Evolutionary conservation across 2,888 invertebrate genomes (phyloP).

Genomic region (Amblyjoppa proteus): DNA sequence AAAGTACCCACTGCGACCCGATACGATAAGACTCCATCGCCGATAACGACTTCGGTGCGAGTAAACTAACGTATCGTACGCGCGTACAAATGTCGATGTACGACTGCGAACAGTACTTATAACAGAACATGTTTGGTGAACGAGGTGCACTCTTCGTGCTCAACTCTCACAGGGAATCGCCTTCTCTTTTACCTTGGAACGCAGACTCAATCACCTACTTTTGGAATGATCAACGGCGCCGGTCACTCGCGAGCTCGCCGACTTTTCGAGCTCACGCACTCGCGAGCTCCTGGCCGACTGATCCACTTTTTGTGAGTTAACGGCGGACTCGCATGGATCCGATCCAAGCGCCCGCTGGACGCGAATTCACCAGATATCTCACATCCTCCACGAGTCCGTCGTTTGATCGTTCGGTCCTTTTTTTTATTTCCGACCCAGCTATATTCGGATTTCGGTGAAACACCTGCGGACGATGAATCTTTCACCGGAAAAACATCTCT

Average conservation of each 20-base stretch:
- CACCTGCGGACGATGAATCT: too few species aligned
- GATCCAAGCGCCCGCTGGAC: not conserved
- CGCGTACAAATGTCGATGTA: not conserved
- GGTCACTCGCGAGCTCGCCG: slow-evolving; percentile 50
- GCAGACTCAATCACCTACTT: slow-evolving; percentile 69
- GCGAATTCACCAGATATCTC: slow-evolving; percentile 11
- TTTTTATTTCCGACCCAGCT: not conserved
- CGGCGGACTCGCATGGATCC: slow-evolving; percentile 44
- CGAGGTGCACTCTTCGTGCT: slow-evolving; percentile 45
- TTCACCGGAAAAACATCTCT: too few species aligned
- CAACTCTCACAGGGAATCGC: slow-evolving; percentile 51
- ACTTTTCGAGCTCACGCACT: slow-evolving; percentile 55
- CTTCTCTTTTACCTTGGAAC: slow-evolving; percentile 65
- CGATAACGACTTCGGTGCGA: slow-evolving; percentile 14
- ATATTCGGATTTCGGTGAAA: slow-evolving; percentile 15
- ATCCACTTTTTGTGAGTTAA: slow-evolving; percentile 66
- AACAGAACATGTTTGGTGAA: slow-evolving; percentile 45
- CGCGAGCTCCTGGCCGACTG: slow-evolving; percentile 66
- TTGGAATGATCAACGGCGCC: slow-evolving; percentile 66
- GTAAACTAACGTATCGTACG: not conserved
- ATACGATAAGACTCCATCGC: slow-evolving; percentile 34
- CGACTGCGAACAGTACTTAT: not conserved
- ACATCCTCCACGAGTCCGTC: not conserved
- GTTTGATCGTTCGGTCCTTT: slow-evolving; percentile 15
- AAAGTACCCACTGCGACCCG: slow-evolving; percentile 7